Evolutionary conservation across 2,113 vertebrate genomes (phyloP).

Genomic region (Cervus canadensis): DNA sequence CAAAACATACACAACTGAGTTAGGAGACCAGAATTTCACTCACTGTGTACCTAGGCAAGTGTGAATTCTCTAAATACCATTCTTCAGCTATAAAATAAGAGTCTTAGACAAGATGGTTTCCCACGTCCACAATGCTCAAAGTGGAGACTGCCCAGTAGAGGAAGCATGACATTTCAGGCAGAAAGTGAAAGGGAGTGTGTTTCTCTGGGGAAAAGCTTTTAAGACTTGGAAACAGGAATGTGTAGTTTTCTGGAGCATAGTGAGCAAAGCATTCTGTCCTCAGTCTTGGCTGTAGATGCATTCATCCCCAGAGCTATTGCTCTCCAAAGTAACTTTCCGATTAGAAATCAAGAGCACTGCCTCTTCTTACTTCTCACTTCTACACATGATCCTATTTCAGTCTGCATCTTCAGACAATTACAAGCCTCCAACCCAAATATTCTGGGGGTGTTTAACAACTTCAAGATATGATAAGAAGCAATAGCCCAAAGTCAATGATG

Average conservation of each 20-base stretch:
- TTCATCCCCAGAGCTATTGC: not conserved
- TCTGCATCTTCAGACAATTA: not conserved
- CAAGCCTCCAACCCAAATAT: not conserved
- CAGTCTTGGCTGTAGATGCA: not conserved
- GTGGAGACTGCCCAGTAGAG: not conserved
- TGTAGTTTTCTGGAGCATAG: not conserved
- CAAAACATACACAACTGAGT: not conserved
- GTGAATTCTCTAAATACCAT: not conserved
- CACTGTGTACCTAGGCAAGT: not conserved
- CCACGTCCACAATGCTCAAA: not conserved
- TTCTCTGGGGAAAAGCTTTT: not conserved
- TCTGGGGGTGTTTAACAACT: not conserved
- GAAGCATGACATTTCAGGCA: not conserved
- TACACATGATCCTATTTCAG: not conserved
- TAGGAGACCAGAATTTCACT: not conserved
- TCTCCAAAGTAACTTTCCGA: not conserved
- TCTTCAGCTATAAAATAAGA: not conserved
- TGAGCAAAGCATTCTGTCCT: not conserved
- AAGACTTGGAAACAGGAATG: not conserved
- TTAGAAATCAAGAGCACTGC: not conserved
- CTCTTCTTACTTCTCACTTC: not conserved
- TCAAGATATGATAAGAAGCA: not conserved
- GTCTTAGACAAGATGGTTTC: not conserved
- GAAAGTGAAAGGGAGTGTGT: not conserved
- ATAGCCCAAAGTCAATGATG: not conserved